These are phyloP conservation scores for Drosophila sp. DNA, from an alignment of 1,140 invertebrate species.

Conservation along the genomic window DNA sequence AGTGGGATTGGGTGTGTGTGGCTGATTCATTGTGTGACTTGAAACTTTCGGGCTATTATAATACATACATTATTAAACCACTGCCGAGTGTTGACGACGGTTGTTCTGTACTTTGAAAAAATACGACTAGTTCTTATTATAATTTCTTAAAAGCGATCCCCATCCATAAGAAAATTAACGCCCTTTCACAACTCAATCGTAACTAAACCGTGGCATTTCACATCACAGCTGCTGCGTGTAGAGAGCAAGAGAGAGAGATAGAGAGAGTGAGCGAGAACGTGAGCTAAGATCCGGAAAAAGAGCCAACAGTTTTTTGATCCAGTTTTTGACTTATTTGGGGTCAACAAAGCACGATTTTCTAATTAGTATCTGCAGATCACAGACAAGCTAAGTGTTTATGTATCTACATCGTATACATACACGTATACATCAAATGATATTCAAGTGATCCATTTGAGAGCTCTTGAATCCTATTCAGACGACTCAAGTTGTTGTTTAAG, in stretches of 20 bases:
- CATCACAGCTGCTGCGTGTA: not conserved
- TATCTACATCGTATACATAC: slow-evolving; percentile 12
- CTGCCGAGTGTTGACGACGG: not conserved
- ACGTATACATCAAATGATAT: slow-evolving; percentile 7
- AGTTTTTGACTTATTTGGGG: slow-evolving; percentile 27
- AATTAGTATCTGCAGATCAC: slow-evolving; percentile 38
- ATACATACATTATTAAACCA: not conserved
- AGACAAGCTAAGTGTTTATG: slow-evolving; percentile 21
- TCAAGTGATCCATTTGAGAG: slow-evolving; percentile 18
- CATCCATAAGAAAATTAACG: not conserved
- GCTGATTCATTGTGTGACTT: slow-evolving; percentile 37
- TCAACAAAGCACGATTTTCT: slow-evolving; percentile 21
- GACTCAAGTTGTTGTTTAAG: not conserved
- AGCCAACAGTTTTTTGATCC: slow-evolving; percentile 14
- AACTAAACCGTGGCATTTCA: slow-evolving; percentile 16
- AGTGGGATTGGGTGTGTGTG: slow-evolving; percentile 1
- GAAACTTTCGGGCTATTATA: slow-evolving; percentile 33
- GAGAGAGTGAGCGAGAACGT: not conserved
- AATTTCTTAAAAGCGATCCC: not conserved
- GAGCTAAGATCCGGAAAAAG: not conserved
- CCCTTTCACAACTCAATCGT: slow-evolving; percentile 40
- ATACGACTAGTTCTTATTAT: not conserved
- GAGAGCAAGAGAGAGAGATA: not conserved
- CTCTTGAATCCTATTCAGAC: slow-evolving; percentile 13
- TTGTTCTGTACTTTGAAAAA: not conserved